Conservation (phyloP, 2,888 invertebrate genomes). For the Phorcus lineatus region DNA sequence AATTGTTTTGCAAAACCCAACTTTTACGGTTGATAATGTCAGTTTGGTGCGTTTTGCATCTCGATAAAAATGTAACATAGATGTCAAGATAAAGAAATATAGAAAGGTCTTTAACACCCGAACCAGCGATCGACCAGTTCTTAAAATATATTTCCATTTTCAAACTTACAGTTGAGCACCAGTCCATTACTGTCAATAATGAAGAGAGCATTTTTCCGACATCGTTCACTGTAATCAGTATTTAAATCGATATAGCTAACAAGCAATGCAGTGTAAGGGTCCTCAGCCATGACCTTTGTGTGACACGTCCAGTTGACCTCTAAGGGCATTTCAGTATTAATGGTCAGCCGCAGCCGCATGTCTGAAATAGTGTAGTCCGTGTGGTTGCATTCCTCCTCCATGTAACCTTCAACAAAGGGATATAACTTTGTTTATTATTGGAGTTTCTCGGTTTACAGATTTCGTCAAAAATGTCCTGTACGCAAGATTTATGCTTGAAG, state of each 20-base stretch:
- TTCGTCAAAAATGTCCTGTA: no score
- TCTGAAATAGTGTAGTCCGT: neutral
- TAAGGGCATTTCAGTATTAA: neutral
- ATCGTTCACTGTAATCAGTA: neutral
- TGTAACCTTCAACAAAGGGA: neutral
- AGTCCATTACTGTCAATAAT: neutral
- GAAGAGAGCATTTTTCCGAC: neutral
- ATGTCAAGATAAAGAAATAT: no score
- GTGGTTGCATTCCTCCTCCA: neutral
- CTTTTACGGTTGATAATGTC: no score
- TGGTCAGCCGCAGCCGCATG: neutral
- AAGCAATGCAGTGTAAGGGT: neutral
- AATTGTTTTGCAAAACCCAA: no score
- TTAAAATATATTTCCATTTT: no score
- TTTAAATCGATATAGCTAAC: neutral
- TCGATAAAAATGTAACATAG: no score
- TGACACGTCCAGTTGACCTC: neutral
- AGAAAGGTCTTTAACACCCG: no score
- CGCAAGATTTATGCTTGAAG: no score
- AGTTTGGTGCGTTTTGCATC: no score
- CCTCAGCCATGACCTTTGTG: neutral
- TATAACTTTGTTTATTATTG: no score
- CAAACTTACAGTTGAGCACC: neutral
- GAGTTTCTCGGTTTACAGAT: no score
- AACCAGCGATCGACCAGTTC: no score